phyloP scores from a whole-genome alignment of 2,797 vertebrate species.

The Apodemus agrarius region DNA sequence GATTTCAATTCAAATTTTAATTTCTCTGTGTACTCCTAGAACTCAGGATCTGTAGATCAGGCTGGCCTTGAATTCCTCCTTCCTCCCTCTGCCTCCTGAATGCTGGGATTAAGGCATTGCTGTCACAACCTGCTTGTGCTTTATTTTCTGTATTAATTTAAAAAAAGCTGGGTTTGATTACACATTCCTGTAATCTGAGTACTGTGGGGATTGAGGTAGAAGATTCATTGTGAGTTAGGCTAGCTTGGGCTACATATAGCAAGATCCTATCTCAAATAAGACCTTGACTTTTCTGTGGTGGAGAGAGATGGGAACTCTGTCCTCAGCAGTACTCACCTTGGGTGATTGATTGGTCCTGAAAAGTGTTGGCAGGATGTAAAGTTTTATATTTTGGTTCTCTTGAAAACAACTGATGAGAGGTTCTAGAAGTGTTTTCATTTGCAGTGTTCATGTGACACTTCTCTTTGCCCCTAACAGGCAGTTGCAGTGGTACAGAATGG shows the following conservation, averaged over 20 bases:
- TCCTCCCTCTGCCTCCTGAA: not conserved
- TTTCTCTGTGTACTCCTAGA: not conserved
- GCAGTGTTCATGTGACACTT: not conserved
- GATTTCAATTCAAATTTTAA: not conserved
- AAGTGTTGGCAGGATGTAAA: not conserved
- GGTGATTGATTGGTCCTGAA: not conserved
- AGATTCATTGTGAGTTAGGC: not conserved
- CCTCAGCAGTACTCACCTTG: not conserved
- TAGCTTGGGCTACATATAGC: not conserved
- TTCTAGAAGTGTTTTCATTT: conserved; percentile 12
- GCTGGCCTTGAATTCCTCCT: not conserved
- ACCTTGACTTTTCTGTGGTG: not conserved
- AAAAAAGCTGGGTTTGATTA: not conserved
- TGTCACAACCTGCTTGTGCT: not conserved
- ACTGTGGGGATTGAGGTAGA: not conserved
- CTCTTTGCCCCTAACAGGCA: conserved; percentile 53
- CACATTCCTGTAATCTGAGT: not conserved
- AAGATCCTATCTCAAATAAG: not conserved
- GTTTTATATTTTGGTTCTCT: conserved; percentile 1
- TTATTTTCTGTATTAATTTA: not conserved
- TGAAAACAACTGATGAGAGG: not conserved
- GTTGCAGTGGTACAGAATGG: conserved; percentile 84
- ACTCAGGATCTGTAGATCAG: not conserved
- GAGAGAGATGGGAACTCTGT: not conserved
- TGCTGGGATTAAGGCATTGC: not conserved